Percentiles rank a stretch among this genome's conserved stretches.
Evolutionary conservation across 2,888 invertebrate species (phyloP).

Genomic region (Epinotia nisella): DNA sequence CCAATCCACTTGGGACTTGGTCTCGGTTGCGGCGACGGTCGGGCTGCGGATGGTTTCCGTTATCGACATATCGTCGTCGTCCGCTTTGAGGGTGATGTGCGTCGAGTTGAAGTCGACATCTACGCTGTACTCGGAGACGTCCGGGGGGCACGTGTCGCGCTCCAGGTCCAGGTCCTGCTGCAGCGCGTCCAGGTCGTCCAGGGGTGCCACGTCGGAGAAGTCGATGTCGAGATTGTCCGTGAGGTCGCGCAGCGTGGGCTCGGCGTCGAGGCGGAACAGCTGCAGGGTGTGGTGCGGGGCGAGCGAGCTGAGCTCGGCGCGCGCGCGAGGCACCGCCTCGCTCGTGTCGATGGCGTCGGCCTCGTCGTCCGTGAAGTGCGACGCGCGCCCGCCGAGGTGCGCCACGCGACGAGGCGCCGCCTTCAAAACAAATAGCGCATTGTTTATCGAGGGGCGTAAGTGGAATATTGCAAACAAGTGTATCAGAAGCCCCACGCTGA

Average conservation of each 20-base stretch:
- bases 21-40: conserved; percentile 53
- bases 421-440: no score
- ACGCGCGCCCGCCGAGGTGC: conserved; percentile 71
- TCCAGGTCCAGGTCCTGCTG: conserved; percentile 63
- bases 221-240: conserved; percentile 49
- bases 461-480: no score
- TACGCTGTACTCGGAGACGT: conserved; percentile 61
- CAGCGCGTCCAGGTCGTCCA: conserved; percentile 73
- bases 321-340: not conserved
- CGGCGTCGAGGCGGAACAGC: conserved; percentile 65
- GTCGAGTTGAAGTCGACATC: conserved; percentile 74
- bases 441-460: no score
- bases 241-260: conserved; percentile 59
- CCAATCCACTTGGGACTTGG: conserved; percentile 56
- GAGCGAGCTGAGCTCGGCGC: conserved; percentile 60
- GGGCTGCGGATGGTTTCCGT: conserved; percentile 70
- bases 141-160: conserved; percentile 50
- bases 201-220: not conserved
- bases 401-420: conserved; percentile 57
- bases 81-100: conserved; percentile 54
- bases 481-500: no score
- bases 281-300: conserved; percentile 63
- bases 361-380: conserved; percentile 73
- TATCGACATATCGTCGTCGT: conserved; percentile 74
- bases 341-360: conserved; percentile 58